Conservation (phyloP, 2,113 vertebrate genomes). For the Oreocharis arfaki region DNA sequence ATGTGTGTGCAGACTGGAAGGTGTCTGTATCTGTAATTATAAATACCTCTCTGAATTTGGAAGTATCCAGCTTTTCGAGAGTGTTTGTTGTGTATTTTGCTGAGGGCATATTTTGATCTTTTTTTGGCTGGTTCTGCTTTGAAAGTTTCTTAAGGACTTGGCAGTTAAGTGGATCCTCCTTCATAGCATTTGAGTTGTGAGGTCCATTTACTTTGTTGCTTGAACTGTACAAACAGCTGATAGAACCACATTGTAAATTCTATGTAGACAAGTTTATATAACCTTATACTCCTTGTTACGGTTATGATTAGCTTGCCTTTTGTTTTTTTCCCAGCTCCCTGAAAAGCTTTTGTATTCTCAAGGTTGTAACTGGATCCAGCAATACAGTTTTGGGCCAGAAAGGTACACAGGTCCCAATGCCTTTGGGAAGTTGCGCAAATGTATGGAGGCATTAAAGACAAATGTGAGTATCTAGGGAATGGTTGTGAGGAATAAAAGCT, state of each 20-base stretch:
- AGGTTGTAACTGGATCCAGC: slow-evolving; percentile 85
- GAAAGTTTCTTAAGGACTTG: neutral
- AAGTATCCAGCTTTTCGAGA: neutral
- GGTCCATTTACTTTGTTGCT: neutral
- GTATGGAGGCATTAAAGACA: slow-evolving; percentile 72
- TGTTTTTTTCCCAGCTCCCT: slow-evolving; percentile 66
- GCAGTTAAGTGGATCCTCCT: neutral
- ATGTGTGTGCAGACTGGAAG: rapidly evolving
- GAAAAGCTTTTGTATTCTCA: slow-evolving; percentile 82
- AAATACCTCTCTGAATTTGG: neutral
- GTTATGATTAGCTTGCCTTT: neutral
- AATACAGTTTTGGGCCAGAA: slow-evolving; percentile 81
- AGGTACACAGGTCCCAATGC: slow-evolving; percentile 76
- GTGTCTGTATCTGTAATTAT: neutral
- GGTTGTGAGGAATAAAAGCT: neutral
- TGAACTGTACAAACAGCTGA: neutral
- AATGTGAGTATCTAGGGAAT: slow-evolving; percentile 64
- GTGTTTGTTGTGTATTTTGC: neutral
- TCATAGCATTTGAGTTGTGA: neutral
- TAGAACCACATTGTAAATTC: neutral
- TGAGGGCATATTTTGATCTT: neutral
- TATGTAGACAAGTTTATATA: neutral
- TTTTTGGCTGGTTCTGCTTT: neutral
- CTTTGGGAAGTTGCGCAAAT: slow-evolving; percentile 78
- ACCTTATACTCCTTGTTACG: neutral